Conservation (phyloP, 2,113 vertebrate species). For the Myanophis thanlyinensis region DNA sequence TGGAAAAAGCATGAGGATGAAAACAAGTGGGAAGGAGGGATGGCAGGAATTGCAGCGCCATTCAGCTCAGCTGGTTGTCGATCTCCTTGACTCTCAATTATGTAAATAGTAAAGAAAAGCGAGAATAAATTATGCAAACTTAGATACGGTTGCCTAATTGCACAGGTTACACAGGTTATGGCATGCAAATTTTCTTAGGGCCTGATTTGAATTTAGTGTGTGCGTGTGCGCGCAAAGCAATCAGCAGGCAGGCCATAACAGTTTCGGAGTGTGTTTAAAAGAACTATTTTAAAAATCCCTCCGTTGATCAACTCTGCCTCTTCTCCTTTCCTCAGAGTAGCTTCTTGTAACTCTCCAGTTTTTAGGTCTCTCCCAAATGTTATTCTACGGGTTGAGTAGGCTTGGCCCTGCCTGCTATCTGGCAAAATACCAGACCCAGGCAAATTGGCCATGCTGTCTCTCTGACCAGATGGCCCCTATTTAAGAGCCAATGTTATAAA, state of each 20-base stretch:
- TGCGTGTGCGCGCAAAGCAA: not conserved
- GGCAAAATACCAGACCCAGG: not conserved
- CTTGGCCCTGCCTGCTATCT: not conserved
- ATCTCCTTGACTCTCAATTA: not conserved
- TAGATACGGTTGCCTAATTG: not conserved
- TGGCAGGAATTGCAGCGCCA: not conserved
- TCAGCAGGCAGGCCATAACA: not conserved
- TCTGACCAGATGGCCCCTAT: not conserved
- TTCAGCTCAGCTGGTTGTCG: not conserved
- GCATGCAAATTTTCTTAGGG: not conserved
- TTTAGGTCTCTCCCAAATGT: not conserved
- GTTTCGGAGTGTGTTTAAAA: not conserved
- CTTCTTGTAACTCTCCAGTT: not conserved
- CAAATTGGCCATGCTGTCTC: not conserved
- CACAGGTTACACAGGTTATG: not conserved
- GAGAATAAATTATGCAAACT: not conserved
- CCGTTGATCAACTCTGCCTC: not conserved
- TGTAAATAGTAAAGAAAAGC: not conserved
- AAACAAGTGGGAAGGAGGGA: not conserved
- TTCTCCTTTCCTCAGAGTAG: not conserved
- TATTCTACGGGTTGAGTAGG: not conserved
- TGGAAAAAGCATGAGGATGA: not conserved
- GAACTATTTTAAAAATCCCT: not conserved
- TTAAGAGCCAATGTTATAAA: not conserved
- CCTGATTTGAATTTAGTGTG: not conserved